Percentiles rank a stretch among this genome's conserved stretches.
Conservation (phyloP, 2,113 vertebrate genomes). For the Hypocryptadius cinnamomeus region DNA sequence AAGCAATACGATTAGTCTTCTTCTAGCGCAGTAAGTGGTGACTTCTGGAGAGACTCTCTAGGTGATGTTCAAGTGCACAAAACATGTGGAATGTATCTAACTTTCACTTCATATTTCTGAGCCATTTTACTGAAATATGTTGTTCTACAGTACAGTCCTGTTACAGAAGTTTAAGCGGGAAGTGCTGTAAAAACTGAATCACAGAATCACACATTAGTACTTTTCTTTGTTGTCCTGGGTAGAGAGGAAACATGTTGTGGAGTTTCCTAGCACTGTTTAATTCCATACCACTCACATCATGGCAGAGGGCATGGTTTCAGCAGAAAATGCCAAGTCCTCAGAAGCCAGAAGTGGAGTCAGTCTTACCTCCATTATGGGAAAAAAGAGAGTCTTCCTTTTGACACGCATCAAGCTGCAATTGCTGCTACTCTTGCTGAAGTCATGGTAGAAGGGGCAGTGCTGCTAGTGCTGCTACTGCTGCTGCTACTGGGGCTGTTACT, state of each 20-base stretch:
- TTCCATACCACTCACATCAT: neutral
- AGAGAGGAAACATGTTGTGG: neutral
- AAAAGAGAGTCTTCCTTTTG: neutral
- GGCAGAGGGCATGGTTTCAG: neutral
- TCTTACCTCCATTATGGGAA: neutral
- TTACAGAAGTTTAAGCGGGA: neutral
- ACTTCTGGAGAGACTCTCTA: neutral
- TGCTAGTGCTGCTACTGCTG: too few species aligned
- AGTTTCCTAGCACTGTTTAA: neutral
- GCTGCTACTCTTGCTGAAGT: neutral
- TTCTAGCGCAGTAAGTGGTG: fast-evolving
- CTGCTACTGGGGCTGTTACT: neutral
- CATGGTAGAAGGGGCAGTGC: neutral
- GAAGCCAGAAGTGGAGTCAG: neutral
- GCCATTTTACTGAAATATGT: neutral
- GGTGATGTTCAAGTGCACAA: neutral
- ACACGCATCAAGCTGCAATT: neutral
- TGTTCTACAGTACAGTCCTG: neutral
- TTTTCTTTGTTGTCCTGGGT: neutral
- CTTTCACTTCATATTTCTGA: neutral
- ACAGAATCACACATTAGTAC: neutral
- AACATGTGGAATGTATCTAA: neutral
- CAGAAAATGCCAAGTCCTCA: neutral
- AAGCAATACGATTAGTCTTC: neutral
- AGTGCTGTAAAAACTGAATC: neutral